Percentiles rank a stretch among this genome's conserved stretches.
Conservation (phyloP, 2,113 vertebrate genomes). For the Cricetomys ansorgei region DNA sequence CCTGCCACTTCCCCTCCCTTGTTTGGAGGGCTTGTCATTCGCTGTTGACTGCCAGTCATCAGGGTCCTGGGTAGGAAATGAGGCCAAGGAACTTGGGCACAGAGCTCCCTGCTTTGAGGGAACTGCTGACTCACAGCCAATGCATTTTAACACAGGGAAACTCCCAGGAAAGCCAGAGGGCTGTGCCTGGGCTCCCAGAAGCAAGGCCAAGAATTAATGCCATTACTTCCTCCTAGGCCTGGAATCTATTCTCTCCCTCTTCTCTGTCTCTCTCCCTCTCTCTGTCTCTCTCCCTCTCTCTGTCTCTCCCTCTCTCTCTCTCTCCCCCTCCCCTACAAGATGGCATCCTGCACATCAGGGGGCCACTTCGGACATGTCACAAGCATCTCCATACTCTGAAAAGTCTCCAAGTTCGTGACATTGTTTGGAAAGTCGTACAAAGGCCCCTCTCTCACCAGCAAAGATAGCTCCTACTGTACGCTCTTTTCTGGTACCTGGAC, state of each 20-base stretch:
- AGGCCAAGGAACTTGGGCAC: constrained; percentile 74
- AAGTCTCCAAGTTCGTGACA: background rate
- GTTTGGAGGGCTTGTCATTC: constrained; percentile 70
- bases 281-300: background rate
- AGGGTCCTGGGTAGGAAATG: constrained; percentile 76
- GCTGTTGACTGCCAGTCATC: constrained; percentile 76
- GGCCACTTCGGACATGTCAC: background rate
- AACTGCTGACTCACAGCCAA: constrained; percentile 82
- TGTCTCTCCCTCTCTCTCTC: background rate
- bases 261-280: background rate
- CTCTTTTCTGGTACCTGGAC: background rate
- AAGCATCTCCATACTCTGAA: constrained; percentile 16
- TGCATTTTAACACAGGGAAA: constrained; percentile 79
- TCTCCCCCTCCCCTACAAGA: background rate
- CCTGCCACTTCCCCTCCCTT: background rate
- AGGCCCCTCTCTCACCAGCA: background rate
- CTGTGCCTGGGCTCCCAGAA: constrained; percentile 22
- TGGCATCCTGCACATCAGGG: accelerated
- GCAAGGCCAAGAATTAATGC: constrained; percentile 67
- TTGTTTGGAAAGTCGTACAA: constrained; percentile 1
- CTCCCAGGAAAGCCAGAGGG: constrained; percentile 66
- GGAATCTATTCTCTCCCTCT: background rate
- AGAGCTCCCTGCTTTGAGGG: constrained; percentile 75
- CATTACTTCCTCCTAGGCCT: constrained; percentile 40
- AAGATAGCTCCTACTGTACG: background rate